Percentiles rank a stretch among this genome's conserved stretches.
phyloP scores from a whole-genome alignment of 2,888 invertebrate species.

The Liopterus haemorrhoidalis region DNA sequence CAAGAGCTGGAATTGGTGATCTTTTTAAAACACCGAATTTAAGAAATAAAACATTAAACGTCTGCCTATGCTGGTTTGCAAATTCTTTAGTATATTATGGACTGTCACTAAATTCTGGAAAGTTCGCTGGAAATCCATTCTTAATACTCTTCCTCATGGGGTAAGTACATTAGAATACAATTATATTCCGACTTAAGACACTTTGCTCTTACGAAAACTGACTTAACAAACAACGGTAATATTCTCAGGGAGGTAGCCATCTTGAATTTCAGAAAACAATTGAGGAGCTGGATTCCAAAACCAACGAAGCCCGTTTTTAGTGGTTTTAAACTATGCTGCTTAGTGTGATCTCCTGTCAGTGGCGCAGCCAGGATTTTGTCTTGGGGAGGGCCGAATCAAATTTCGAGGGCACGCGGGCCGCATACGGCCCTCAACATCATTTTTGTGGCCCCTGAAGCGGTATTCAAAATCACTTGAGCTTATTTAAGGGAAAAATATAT shows the following conservation, averaged over 20 bases:
- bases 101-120: slow-evolving; percentile 72
- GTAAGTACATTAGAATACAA: slow-evolving; percentile 4
- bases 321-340: too few relatives aligned
- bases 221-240: too few relatives aligned
- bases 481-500: too few relatives aligned
- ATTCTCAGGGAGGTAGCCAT: too few relatives aligned
- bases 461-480: too few relatives aligned
- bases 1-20: slow-evolving; percentile 58
- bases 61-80: slow-evolving; percentile 83
- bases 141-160: slow-evolving; percentile 68
- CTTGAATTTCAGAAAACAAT: neutral
- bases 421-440: too few relatives aligned
- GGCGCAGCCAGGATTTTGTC: too few relatives aligned
- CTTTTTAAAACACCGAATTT: slow-evolving; percentile 77
- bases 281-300: neutral
- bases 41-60: slow-evolving; percentile 70
- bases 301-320: neutral
- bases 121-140: slow-evolving; percentile 75
- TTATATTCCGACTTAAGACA: neutral
- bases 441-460: too few relatives aligned
- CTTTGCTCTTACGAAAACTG: neutral
- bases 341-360: too few relatives aligned
- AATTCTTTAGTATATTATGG: slow-evolving; percentile 83
- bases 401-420: too few relatives aligned
- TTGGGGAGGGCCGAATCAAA: too few relatives aligned